Evolutionary conservation across 2,888 invertebrate genomes (phyloP).

Genomic region (Conchocele bisecta): DNA sequence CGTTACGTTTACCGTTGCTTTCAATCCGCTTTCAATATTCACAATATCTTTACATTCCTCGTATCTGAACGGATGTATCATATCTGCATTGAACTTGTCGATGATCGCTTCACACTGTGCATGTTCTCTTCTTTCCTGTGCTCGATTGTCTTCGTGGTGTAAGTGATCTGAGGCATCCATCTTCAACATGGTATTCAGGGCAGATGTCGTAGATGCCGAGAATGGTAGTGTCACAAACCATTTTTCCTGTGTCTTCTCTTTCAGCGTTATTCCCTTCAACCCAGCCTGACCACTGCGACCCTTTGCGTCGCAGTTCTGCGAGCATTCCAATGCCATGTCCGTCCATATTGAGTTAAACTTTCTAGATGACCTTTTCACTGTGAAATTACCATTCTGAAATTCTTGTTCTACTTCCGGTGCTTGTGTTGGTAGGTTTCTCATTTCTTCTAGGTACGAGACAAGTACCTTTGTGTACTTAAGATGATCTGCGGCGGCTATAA

Average conservation of each 20-base stretch:
- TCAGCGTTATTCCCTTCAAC: background rate
- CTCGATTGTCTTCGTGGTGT: background rate
- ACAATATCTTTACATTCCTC: background rate
- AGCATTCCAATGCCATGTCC: constrained; percentile 1
- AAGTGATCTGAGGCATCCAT: background rate
- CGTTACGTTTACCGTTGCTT: background rate
- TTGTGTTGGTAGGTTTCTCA: no score
- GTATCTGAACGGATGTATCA: background rate
- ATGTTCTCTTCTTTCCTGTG: background rate
- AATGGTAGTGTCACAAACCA: constrained; percentile 11
- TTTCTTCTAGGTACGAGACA: no score
- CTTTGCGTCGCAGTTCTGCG: constrained; percentile 5
- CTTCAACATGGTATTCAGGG: background rate
- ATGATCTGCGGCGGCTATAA: no score
- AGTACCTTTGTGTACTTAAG: no score
- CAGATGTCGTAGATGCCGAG: background rate
- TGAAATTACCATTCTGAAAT: background rate
- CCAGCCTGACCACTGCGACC: constrained; percentile 5
- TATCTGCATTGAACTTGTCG: background rate
- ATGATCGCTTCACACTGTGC: background rate
- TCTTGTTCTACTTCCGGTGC: background rate
- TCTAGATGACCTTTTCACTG: background rate
- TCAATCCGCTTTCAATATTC: background rate
- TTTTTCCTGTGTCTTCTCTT: background rate
- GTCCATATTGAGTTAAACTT: background rate